phyloP scores from a whole-genome alignment of 2,113 vertebrate genomes.

The Hypomesus transpacificus region DNA sequence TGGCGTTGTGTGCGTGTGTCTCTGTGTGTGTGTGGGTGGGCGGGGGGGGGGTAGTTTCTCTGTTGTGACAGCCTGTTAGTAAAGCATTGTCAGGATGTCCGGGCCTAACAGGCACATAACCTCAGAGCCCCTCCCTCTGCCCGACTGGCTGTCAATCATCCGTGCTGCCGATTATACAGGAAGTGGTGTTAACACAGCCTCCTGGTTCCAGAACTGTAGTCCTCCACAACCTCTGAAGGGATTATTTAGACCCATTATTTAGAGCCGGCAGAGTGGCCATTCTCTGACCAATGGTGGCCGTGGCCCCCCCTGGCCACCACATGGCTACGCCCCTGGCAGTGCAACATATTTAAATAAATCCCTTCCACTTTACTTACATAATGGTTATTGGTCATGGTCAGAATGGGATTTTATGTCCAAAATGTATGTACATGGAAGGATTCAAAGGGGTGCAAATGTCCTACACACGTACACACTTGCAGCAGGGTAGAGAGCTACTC shows the following conservation, averaged over 20 bases:
- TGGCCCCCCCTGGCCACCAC: too few relatives aligned
- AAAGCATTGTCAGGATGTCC: slow-evolving; percentile 60
- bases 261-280: too few relatives aligned
- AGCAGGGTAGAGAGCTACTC: slow-evolving; percentile 79
- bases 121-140: slow-evolving; percentile 31
- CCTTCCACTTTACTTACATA: too few relatives aligned
- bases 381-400: too few relatives aligned
- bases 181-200: not conserved
- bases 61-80: slow-evolving; percentile 45
- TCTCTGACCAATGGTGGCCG: too few relatives aligned
- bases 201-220: not conserved
- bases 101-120: slow-evolving; percentile 21
- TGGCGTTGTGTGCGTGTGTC: not conserved
- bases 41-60: slow-evolving; percentile 42
- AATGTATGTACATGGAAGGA: not conserved
- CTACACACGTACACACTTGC: slow-evolving; percentile 37
- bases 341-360: too few relatives aligned
- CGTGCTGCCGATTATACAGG: not conserved
- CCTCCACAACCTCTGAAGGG: not conserved
- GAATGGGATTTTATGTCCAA: too few relatives aligned
- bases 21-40: slow-evolving; percentile 13
- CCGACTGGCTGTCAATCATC: slow-evolving; percentile 28
- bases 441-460: not conserved
- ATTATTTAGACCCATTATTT: not conserved
- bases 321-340: too few relatives aligned